Conservation (phyloP, 30 jellyfish, hydroid and myxozoan species). For the Calvadosia cruxmelitensis region DNA sequence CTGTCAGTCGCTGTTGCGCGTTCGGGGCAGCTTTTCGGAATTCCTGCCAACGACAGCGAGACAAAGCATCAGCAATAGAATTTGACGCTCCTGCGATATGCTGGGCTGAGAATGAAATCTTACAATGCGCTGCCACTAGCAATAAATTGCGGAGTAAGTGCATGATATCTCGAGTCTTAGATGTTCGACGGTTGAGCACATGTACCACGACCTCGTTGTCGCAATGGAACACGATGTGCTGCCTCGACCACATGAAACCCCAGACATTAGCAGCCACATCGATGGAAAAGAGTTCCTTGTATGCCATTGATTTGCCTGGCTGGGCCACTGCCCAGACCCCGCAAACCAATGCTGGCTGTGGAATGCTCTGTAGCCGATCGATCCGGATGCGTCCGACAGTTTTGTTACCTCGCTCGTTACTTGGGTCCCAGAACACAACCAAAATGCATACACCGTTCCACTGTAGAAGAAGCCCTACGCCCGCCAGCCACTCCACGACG, state of each 20-base stretch:
- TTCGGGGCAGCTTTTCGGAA: background rate
- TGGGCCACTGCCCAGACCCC: constrained; percentile 2
- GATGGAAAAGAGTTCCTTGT: constrained; percentile 3
- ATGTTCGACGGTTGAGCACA: too few relatives aligned
- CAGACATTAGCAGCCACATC: constrained; percentile 5
- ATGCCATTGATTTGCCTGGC: background rate
- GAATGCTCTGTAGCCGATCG: background rate
- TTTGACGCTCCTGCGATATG: background rate
- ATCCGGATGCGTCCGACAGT: constrained; percentile 1
- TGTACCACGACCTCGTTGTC: constrained; percentile 6
- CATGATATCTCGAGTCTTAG: too few relatives aligned
- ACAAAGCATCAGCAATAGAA: background rate
- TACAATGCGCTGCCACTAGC: too few relatives aligned
- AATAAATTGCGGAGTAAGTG: too few relatives aligned
- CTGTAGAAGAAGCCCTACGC: too few relatives aligned
- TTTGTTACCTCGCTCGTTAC: background rate
- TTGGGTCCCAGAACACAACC: background rate
- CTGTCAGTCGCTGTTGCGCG: background rate
- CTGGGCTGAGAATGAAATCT: background rate
- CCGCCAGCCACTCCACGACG: too few relatives aligned
- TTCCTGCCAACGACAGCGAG: background rate
- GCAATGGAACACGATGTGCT: background rate
- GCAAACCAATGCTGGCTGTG: background rate
- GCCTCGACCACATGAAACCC: background rate
- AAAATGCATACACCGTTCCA: background rate